These are phyloP conservation scores for Lamellibrachia satsuma DNA, from an alignment of 2,888 invertebrate species.

Conservation along the genomic window DNA sequence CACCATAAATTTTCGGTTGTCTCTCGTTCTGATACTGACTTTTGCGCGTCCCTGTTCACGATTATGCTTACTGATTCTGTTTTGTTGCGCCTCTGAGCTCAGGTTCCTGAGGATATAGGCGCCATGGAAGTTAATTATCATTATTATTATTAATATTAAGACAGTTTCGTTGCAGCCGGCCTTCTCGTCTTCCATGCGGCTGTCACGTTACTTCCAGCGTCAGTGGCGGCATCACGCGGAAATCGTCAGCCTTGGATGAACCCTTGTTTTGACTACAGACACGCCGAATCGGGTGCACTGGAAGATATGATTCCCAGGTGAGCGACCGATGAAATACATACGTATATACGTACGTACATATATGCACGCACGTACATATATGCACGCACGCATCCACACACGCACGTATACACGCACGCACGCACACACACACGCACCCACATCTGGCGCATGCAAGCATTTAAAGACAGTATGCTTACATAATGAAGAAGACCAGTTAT, in stretches of 20 bases:
- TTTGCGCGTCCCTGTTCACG: no score
- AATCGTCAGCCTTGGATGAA: slow-evolving; percentile 12
- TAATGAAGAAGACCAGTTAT: no score
- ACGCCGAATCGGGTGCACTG: not conserved
- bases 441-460: no score
- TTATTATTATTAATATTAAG: not conserved
- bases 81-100: no score
- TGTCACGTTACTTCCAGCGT: not conserved
- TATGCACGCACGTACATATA: not conserved
- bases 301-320: slow-evolving; percentile 1
- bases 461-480: no score
- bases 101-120: no score
- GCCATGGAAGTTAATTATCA: no score
- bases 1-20: no score
- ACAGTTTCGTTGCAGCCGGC: not conserved
- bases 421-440: not conserved
- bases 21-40: no score
- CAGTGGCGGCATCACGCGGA: not conserved
- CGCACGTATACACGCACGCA: not conserved
- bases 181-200: not conserved
- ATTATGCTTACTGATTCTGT: no score
- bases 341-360: not conserved
- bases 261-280: not conserved
- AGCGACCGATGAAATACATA: not conserved
- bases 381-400: not conserved